Percentiles rank a stretch among this genome's conserved stretches.
phyloP scores from a whole-genome alignment of 2,888 invertebrate species.

The Cinara cedri region DNA sequence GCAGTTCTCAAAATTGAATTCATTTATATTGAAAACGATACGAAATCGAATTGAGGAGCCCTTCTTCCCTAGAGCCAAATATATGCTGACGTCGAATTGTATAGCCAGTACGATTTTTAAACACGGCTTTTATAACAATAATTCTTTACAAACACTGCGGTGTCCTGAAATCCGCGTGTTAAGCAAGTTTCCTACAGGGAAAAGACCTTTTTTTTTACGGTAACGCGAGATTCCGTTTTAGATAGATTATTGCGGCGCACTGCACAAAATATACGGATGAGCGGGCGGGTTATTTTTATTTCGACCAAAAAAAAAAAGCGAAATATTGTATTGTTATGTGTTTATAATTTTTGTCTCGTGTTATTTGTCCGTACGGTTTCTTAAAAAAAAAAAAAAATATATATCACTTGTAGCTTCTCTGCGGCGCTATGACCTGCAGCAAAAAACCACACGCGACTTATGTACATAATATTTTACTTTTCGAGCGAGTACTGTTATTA shows the following conservation, averaged over 20 bases:
- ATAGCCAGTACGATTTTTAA: conserved; percentile 18
- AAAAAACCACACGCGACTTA: neutral
- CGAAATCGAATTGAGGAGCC: too few relatives aligned
- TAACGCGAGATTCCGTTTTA: conserved; percentile 21
- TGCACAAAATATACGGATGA: neutral
- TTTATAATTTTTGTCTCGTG: neutral
- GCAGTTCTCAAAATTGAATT: too few relatives aligned
- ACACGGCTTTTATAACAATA: conserved; percentile 45
- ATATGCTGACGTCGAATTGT: too few relatives aligned
- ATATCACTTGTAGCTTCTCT: neutral
- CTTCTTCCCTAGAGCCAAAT: too few relatives aligned
- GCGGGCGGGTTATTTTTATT: conserved; percentile 15
- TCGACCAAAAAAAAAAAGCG: neutral
- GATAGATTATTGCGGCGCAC: neutral
- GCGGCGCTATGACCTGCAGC: neutral
- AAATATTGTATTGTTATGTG: neutral
- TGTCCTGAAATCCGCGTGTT: conserved; percentile 31
- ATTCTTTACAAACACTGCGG: neutral
- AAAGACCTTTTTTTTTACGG: conserved; percentile 29
- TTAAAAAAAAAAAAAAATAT: neutral
- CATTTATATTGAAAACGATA: too few relatives aligned
- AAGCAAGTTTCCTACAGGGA: conserved; percentile 18
- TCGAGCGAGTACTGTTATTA: neutral
- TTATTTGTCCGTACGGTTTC: neutral
- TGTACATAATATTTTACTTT: too few relatives aligned